phyloP scores from a whole-genome alignment of 2,797 vertebrate genomes.

The Tachyglossus aculeatus region DNA sequence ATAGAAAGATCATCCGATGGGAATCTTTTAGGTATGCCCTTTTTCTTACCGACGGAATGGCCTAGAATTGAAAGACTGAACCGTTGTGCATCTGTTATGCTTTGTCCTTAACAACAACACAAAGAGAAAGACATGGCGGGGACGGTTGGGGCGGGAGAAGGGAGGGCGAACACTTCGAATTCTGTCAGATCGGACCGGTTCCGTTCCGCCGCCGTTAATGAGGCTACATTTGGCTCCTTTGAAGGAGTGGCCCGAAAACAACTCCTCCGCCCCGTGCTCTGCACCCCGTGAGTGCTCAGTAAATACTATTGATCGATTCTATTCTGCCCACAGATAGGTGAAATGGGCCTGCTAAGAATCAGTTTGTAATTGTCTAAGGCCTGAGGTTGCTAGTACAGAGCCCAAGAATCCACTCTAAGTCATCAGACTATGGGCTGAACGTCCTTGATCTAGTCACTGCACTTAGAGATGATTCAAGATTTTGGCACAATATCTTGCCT shows the following conservation, averaged over 20 bases:
- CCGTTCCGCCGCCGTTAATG: no score
- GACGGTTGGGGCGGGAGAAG: neutral
- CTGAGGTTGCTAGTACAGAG: neutral
- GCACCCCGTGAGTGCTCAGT: no score
- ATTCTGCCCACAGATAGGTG: no score
- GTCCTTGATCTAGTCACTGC: neutral
- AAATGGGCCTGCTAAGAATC: no score
- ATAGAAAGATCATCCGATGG: conserved; percentile 51
- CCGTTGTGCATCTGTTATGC: neutral
- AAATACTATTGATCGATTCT: no score
- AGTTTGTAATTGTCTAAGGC: neutral
- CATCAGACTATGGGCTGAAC: neutral
- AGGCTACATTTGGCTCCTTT: no score
- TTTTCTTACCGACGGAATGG: conserved; percentile 55
- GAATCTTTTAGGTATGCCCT: conserved; percentile 63
- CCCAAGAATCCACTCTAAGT: neutral
- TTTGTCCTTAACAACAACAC: neutral
- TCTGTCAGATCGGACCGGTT: no score
- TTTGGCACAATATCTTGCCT: neutral
- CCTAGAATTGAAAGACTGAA: neutral
- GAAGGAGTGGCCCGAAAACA: no score
- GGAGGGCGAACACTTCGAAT: no score
- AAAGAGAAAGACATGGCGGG: neutral
- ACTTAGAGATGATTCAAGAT: neutral
- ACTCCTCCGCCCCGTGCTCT: no score